These are phyloP conservation scores for Polypedilum vanderplanki DNA, from an alignment of 1,140 invertebrate species.

Conservation along the genomic window DNA sequence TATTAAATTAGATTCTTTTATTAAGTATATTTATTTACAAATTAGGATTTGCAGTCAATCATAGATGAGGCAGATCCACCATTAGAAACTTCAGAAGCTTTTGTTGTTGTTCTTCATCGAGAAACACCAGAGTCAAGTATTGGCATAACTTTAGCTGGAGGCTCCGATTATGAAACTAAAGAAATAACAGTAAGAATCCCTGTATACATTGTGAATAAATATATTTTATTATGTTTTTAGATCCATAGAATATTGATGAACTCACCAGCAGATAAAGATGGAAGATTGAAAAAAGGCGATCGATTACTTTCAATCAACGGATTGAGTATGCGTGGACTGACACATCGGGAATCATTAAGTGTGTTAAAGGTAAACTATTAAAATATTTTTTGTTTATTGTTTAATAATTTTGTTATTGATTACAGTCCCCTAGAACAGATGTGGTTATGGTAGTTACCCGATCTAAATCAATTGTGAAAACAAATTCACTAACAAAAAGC, in stretches of 20 bases:
- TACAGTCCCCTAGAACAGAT: conserved; percentile 56
- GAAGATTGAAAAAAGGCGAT: conserved; percentile 77
- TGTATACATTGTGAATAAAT: too few relatives aligned
- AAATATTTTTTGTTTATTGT: conserved; percentile 6
- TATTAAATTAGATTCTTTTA: too few relatives aligned
- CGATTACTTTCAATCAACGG: conserved; percentile 84
- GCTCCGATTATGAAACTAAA: conserved; percentile 81
- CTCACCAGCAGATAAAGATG: conserved; percentile 78
- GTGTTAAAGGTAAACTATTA: conserved; percentile 64
- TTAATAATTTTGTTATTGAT: conserved; percentile 31
- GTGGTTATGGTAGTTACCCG: conserved; percentile 57
- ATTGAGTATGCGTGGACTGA: conserved; percentile 68
- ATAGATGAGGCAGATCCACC: conserved; percentile 44
- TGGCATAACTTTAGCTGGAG: conserved; percentile 79
- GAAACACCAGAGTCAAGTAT: conserved; percentile 60
- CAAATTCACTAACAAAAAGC: conserved; percentile 39
- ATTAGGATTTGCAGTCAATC: conserved; percentile 42
- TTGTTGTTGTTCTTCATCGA: conserved; percentile 42
- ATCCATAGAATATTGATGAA: conserved; percentile 79
- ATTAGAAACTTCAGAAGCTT: conserved; percentile 41
- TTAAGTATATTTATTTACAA: too few relatives aligned
- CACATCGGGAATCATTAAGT: conserved; percentile 74
- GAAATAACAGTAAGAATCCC: conserved; percentile 83
- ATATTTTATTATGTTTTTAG: conserved; percentile 44
- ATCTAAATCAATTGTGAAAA: conserved; percentile 39